phyloP scores from a whole-genome alignment of 2,797 vertebrate genomes.

The Monodelphis domestica region DNA sequence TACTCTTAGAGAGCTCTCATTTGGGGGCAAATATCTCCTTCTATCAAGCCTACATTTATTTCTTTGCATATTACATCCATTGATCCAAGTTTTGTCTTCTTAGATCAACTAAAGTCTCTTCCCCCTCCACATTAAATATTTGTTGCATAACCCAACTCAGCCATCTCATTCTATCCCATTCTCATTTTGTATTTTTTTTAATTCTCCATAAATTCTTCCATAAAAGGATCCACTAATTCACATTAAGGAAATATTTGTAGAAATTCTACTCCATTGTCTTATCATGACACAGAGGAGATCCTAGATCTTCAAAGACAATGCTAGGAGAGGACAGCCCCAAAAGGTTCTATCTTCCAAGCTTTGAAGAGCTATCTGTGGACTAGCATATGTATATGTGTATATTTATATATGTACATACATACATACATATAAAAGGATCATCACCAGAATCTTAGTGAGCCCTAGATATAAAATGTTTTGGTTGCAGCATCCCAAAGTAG shows the following conservation, averaged over 20 bases:
- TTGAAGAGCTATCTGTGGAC: neutral
- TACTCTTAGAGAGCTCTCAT: neutral
- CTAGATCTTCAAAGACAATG: neutral
- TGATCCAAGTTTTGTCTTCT: neutral
- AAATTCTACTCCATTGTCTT: neutral
- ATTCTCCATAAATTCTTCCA: neutral
- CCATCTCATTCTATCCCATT: neutral
- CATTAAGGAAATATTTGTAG: neutral
- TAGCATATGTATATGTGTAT: no score
- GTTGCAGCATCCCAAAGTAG: neutral
- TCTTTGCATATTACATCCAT: neutral
- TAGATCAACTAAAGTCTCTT: neutral
- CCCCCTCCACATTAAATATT: neutral
- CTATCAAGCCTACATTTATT: neutral
- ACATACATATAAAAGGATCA: neutral
- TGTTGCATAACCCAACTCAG: neutral
- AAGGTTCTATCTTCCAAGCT: neutral
- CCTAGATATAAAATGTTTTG: neutral
- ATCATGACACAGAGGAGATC: neutral
- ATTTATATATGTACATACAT: no score
- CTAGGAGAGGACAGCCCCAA: neutral
- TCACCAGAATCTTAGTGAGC: neutral
- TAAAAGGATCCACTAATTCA: neutral
- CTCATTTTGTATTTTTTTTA: neutral
- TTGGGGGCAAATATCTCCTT: neutral